Evolutionary conservation across 2,797 vertebrate species (phyloP), one percentile per base, ranked within the genome.

Genomic region (Myiotriccus ornatus): DNA sequence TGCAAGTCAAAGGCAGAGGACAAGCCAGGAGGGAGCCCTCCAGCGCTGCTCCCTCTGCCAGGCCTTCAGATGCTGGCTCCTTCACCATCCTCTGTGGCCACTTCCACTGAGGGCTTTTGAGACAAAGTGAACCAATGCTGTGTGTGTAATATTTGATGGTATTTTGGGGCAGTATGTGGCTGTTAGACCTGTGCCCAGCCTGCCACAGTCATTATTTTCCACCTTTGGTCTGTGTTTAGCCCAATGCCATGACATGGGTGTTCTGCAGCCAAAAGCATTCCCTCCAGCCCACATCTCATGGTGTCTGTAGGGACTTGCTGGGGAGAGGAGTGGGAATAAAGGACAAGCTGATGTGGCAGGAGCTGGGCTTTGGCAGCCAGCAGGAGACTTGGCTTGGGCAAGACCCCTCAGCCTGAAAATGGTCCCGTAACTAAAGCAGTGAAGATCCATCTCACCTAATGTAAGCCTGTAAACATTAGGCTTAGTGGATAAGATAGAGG

Each of bases 11-110:
- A 69, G 52, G 19, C 28, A 60, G 77, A 85, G 65, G 84, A 53
- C 12, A 37, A 75, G 47, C 14, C 8, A 9, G 74, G 60, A 70
- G 35, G 12, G 44, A 87, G 14, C 15, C 47, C 35, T 55, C 12
- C 39, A 22, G 13, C 17, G 10, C 30, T 0, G 0, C 34, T 44
- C 2, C 20, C 6, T 44, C 37, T 47, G 2, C 19, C 16, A 9
- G 16, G 6, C 47, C n/a, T 78, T 46, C 4, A 2, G 22, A 17
- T 65, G 41, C 46, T 69, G 69, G 4, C 14, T 39, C 27, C 35
- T 68, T 49, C 12, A 12, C 39, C 3, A 1, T 81, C 64, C 19
- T 12, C 30, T 32, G 22, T n/a, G 50, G 69, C 22, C 9, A 14
- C 13, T 39, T 87, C 35, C 44, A 44, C 9, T 32, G 44, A 65